Conservation (phyloP, 2,113 vertebrate genomes). For the Dasyornis broadbenti region DNA sequence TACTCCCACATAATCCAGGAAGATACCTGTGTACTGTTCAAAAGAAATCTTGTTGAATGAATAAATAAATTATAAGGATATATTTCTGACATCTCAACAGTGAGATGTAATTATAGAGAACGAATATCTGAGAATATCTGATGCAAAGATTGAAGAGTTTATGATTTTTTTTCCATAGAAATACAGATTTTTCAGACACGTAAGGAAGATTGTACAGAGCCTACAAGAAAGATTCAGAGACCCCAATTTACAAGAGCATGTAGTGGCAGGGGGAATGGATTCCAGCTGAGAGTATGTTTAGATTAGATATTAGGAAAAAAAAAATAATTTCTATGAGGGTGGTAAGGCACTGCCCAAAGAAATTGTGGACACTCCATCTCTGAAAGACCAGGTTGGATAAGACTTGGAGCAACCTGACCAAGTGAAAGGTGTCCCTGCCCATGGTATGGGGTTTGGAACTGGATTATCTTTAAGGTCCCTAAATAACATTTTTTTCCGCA, state of each 20-base stretch:
- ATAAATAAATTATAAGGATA: neutral
- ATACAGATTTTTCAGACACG: neutral
- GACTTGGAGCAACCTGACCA: neutral
- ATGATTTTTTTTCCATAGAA: neutral
- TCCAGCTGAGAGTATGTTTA: neutral
- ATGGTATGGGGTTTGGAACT: neutral
- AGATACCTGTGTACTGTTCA: neutral
- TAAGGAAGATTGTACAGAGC: fast-evolving
- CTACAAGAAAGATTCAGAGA: neutral
- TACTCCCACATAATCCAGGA: neutral
- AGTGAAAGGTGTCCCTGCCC: neutral
- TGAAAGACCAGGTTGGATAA: neutral
- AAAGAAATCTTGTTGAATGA: neutral
- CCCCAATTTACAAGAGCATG: fast-evolving
- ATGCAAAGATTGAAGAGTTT: neutral
- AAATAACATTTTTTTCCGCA: neutral
- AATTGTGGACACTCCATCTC: neutral
- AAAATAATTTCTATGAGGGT: neutral
- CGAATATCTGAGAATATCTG: neutral
- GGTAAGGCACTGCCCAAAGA: neutral
- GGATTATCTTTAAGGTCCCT: neutral
- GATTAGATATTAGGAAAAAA: neutral
- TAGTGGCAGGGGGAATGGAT: neutral
- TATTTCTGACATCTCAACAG: neutral
- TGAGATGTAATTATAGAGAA: neutral